A percentile compares a stretch with the other conserved stretches of the same genome.
phyloP scores from a whole-genome alignment of 2,113 vertebrate species.

The Macrotis lagotis region DNA sequence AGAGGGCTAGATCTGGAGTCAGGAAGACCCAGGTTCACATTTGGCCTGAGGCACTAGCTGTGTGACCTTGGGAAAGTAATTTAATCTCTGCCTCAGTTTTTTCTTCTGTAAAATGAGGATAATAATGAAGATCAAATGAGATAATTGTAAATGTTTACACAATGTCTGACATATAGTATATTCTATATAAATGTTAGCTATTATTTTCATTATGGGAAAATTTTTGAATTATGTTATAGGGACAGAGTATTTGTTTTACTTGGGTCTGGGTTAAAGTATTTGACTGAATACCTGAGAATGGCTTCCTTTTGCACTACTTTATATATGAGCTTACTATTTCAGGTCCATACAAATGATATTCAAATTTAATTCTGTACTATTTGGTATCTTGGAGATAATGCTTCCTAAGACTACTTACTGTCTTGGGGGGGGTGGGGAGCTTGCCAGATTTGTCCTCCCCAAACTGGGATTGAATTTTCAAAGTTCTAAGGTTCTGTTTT shows the following conservation, averaged over 20 bases:
- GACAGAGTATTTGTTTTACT: not conserved
- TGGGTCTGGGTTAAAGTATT: not conserved
- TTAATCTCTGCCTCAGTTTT: not conserved
- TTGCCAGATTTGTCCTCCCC: not conserved
- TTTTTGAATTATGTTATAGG: not conserved
- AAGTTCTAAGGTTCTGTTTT: not conserved
- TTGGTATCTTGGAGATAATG: not conserved
- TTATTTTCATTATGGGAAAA: not conserved
- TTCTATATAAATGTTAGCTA: not conserved
- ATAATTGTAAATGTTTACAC: not conserved
- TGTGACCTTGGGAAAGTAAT: not conserved
- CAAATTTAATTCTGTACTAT: not conserved
- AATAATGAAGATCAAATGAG: not conserved
- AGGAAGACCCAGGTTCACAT: not conserved
- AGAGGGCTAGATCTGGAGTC: not conserved
- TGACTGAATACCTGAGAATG: constrained; percentile 37
- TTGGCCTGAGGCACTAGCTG: not conserved
- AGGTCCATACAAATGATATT: constrained; percentile 21
- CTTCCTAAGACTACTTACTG: not conserved
- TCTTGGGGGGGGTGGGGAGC: not conserved
- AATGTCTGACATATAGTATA: not conserved
- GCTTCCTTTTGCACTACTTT: not conserved
- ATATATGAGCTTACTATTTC: not conserved
- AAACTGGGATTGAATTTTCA: constrained; percentile 8
- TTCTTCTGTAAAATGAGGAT: not conserved